Base-by-base conservation (phyloP, 1,140 invertebrate species). In the Drosophila sp. region DNA sequence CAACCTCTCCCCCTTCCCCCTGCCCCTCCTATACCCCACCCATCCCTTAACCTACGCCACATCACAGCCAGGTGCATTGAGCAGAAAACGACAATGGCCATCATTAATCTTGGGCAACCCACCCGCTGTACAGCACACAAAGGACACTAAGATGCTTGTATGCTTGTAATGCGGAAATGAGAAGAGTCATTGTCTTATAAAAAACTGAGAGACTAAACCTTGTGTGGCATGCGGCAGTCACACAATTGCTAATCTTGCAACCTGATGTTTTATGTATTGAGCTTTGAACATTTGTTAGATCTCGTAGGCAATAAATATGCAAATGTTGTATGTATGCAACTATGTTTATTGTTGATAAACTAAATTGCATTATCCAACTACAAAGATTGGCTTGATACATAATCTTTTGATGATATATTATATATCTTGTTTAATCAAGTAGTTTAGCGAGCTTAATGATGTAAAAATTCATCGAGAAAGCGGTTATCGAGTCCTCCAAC, bases 111-210 rank as follows among this genome's bases (percentile, higher is more conserved):
- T 69, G 34, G 16, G 9, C 36, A 41, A 50, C 45, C 48, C 53
- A 53, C 56, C 46, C 59, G 56, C 46, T 61, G 29, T 46, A 11
- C 41, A 5, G 27, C 40, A 45, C 5, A 50, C 46, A 50, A 14
- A n/a, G 43, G 46, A 50, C 46, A 51, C 29, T 48, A 34, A 41
- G 46, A 69, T 62, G n/a, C n/a, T n/a, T n/a, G n/a, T 69, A 61
- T 61, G 65, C 57, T 69, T 69, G 65, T 69, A 69, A 69, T 62
- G 57, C 65, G 46, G 57, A 61, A 69, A 69, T 69, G 57, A 51
- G 65, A 58, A 13, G 13, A 29, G n/a, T n/a, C 13, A 29, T 29
- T 21, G 21, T 16, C 9, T 34, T 14, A 53, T 69, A 29, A 43
- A 69, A 69, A 61, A 69, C 51, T 67, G 41, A 41, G 34, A 21